phyloP scores from a whole-genome alignment of 2,888 invertebrate species.

The Plutella xylostella region DNA sequence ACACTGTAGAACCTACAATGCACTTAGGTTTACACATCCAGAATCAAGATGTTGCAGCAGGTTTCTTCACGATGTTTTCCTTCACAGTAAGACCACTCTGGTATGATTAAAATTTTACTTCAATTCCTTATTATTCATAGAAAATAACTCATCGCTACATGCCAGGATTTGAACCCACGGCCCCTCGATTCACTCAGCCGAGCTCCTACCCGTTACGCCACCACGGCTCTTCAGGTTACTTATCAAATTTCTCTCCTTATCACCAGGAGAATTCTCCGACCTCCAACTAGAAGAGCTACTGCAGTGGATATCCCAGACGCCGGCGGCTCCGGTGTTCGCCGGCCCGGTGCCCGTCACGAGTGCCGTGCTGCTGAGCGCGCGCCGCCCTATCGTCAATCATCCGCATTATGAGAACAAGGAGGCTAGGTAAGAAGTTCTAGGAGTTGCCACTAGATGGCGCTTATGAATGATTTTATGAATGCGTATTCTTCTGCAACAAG shows the following conservation, averaged over 20 bases:
- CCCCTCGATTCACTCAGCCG: no score
- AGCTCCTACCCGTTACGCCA: no score
- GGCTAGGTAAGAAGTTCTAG: constrained; percentile 70
- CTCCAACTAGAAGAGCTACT: constrained; percentile 80
- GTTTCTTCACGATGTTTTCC: no score
- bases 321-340: constrained; percentile 79
- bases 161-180: no score
- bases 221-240: no score
- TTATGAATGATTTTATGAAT: no score
- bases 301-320: constrained; percentile 79
- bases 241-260: neutral
- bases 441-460: neutral
- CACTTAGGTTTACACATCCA: no score
- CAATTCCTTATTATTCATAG: neutral
- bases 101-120: neutral
- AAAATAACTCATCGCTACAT: neutral
- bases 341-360: constrained; percentile 90
- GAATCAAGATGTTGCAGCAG: no score
- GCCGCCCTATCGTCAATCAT: constrained; percentile 85
- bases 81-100: neutral
- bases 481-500: neutral
- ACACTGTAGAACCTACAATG: no score
- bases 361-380: constrained; percentile 80
- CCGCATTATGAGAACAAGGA: constrained; percentile 88
- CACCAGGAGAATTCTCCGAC: constrained; percentile 76